Base-by-base conservation (phyloP, 2,888 invertebrate genomes). In the Blastobasis lacticolella region DNA sequence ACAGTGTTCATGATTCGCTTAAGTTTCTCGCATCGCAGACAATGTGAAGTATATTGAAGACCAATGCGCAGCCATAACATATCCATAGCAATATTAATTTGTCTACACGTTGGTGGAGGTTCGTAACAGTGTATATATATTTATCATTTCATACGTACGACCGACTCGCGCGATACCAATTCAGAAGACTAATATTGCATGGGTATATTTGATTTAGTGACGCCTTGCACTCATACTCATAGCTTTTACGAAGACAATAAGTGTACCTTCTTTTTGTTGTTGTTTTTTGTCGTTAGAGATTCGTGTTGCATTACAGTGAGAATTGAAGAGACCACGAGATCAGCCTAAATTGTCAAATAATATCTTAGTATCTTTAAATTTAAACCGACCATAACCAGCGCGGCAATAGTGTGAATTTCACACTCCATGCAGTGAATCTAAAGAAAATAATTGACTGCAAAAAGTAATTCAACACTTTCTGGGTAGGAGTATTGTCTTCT, bases 51-150 rank as follows among this genome's bases (percentile, higher is more conserved):
- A 72, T 45, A 45, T 38, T 36, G 38, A 8, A 23, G 23, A 23
- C 9, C 37, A 43, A 37, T 23, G 37, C 49, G 49, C 53, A 55
- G 63, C 59, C 62, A 60, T 70, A 61, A 69, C 72, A 78, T 84
- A 83, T 78, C 86, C 86, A 78, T 62, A 71, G 79, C 85, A 86
- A 86, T 86, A 87, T 86, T 85, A 78, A 69, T 78, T 75, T 71
- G 57, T 75, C 68, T 73, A 67, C 60, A 60, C 71, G 73, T 73
- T 57, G 85, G 85, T 85, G 85, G 77, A 74, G 86, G 87, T 73
- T 57, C 61, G 60, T 66, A 59, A 65, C 59, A 61, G 57, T 51
- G 66, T 73, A 69, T 72, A 72, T 59, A 67, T 61, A 68, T 64
- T 64, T 54, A 59, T 59, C 57, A 63, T 59, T 52, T 43, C 67